These are phyloP conservation scores for Crotalus horridus DNA, from an alignment of 2,113 vertebrate species.

Conservation along the genomic window DNA sequence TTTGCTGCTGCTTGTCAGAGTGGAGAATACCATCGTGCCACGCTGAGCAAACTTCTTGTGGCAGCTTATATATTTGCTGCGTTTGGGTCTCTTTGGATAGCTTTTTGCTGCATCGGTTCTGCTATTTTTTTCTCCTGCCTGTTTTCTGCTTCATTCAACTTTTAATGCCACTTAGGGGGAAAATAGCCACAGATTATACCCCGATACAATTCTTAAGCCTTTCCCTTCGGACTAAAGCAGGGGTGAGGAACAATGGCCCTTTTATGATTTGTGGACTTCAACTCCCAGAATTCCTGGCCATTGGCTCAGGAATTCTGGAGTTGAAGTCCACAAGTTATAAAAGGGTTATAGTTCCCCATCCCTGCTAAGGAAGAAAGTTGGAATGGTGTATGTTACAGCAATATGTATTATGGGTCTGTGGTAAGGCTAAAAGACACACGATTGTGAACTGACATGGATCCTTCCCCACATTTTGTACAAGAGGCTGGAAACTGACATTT, in stretches of 20 bases:
- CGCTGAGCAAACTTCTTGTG: background rate
- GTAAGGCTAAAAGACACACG: background rate
- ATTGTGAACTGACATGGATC: background rate
- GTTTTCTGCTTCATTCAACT: background rate
- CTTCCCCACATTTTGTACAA: background rate
- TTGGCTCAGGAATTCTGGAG: background rate
- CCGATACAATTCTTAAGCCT: background rate
- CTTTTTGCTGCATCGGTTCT: background rate
- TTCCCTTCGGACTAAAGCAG: background rate
- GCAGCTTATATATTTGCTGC: background rate
- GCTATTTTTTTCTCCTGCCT: background rate
- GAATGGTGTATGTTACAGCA: background rate
- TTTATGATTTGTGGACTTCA: background rate
- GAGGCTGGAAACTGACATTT: background rate
- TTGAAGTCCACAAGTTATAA: background rate
- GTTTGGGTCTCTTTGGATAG: background rate
- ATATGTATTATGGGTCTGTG: background rate
- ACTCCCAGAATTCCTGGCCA: background rate
- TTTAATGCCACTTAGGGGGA: background rate
- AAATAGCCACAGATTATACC: background rate
- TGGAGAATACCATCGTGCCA: background rate
- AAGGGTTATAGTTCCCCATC: accelerated
- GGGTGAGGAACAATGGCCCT: background rate
- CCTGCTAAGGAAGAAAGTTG: background rate
- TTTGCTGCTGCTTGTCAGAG: background rate